Base-by-base conservation (phyloP, 2,888 invertebrate genomes). In the Stenotaenia linearis region DNA sequence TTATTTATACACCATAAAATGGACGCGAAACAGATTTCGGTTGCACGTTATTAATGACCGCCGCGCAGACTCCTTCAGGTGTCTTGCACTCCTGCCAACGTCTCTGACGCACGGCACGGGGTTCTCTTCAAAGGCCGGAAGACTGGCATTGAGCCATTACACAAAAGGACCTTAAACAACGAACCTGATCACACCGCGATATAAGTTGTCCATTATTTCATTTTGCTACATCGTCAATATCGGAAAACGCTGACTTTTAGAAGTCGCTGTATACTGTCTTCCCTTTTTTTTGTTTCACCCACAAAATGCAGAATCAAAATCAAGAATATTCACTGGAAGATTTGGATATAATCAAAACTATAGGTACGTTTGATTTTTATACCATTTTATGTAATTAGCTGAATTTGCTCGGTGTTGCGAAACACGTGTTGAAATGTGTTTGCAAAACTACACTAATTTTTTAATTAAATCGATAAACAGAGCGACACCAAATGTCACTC, bases 281-380 rank as follows among this genome's bases (percentile, higher is more conserved):
- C n/a, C n/a, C n/a, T n/a, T n/a, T n/a, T n/a, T 18, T 50, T 23
- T 74, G 0, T 9, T 18, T 74, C 6, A 23, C 0, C 3, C n/a
- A 18, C 3, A 50, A 50, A 50, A 50, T 50, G 50, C 50, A 50
- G 21, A n/a, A 15, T 5, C 50, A 15, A 18, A n/a, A 50, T 50
- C 50, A 28, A n/a, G 74, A 74, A 5, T 76, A n/a, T 18, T 76
- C 35, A 4, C 18, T 76, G 6, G 76, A 76, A 76, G 76, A 76
- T 35, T 76, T 76, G 23, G 76, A 76, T 76, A 76, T 76, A n/a
- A 76, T 76, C 21, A 76, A 76, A 76, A 76, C 76, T 10, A 76
- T 76, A 7, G 76, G 76, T 76, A 21, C 32, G 76, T 37, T 35
- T 35, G 15, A 28, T 25, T 25, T 74, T 23, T 15, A 4, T 74